Evolutionary conservation across 2,888 invertebrate genomes (phyloP), one percentile per base, ranked within the genome.

Genomic region (Volucella zonaria): DNA sequence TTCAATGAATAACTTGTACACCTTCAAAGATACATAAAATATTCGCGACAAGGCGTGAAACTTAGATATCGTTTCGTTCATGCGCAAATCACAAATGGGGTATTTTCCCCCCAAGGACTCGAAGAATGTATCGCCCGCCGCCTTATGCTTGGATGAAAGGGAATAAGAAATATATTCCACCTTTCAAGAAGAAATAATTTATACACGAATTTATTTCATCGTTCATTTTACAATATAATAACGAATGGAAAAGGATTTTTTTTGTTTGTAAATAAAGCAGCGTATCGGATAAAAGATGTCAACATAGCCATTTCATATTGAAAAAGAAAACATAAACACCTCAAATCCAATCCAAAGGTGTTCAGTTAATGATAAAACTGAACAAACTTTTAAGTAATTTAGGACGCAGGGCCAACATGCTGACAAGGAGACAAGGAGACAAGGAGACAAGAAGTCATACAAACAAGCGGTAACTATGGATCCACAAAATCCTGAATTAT

Each of bases 301-400:
- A 68, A 38, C 54, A 15, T 15, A 31, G 14, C 9, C n/a, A 8
- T 38, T 51, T n/a, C 52, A 51, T 15, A 18, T 38, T 4, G 12
- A 3, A 4, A 6, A 52, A 31, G 31, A 23, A 54, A 10, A 31
- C n/a, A 42, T 3, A 45, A 14, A 47, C 31, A 15, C 4, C 38
- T 47, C 10, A 38, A 18, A 40, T 49, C 58, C 40, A 58, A 49
- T 56, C 10, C 12, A 15, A 51, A 58, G 75, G 51, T 59, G 43
- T 23, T 18, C 58, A 74, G 56, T 49, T 58, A 49, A 75, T 59
- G 58, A 14, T 11, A 38, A 67, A 67, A 31, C 61, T 52, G 45
- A 52, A 15, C 8, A 67, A 68, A 61, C 43, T 68, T 76, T 68
- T 45, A 61, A 76, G 67, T 76, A 68, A 76, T 76, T 76, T 59